A percentile compares a stretch with the other conserved stretches of the same genome.
These are phyloP conservation scores for Venturia canescens DNA, from an alignment of 1,140 invertebrate genomes.

Conservation along the genomic window DNA sequence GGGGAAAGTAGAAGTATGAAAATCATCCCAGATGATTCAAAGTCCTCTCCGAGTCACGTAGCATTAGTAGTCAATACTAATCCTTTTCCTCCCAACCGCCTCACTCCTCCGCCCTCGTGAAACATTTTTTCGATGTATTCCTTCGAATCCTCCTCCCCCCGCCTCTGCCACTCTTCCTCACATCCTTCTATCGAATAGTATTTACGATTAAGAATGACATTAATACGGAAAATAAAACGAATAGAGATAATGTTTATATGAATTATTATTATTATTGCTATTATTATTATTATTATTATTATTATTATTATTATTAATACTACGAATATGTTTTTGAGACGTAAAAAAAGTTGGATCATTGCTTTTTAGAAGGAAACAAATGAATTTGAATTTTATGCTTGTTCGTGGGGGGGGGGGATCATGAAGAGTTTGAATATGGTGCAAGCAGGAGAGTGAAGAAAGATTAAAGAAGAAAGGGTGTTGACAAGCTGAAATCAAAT, in stretches of 20 bases:
- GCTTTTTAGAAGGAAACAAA: constrained; percentile 67
- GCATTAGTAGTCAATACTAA: constrained; percentile 29
- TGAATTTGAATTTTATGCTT: constrained; percentile 70
- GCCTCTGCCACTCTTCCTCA: background rate
- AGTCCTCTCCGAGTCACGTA: constrained; percentile 51
- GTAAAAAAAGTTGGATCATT: constrained; percentile 72
- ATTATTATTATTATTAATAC: constrained; percentile 71
- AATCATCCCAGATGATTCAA: constrained; percentile 29
- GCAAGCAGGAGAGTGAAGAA: constrained; percentile 43
- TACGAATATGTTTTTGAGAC: constrained; percentile 66
- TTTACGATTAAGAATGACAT: constrained; percentile 43
- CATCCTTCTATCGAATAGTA: constrained; percentile 38
- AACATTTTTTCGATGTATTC: constrained; percentile 37
- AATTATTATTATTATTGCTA: constrained; percentile 69
- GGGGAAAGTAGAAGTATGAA: constrained; percentile 10
- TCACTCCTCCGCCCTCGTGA: background rate
- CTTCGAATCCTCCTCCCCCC: too few species aligned
- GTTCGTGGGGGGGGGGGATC: constrained; percentile 57
- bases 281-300: constrained; percentile 65
- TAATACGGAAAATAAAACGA: constrained; percentile 57
- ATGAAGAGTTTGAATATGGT: background rate
- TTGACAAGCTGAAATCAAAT: constrained; percentile 58
- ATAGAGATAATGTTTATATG: constrained; percentile 75
- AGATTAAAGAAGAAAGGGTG: constrained; percentile 49
- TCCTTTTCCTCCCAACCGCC: background rate